Base-by-base conservation (phyloP, 2,113 vertebrate species). In the Sturnira hondurensis region DNA sequence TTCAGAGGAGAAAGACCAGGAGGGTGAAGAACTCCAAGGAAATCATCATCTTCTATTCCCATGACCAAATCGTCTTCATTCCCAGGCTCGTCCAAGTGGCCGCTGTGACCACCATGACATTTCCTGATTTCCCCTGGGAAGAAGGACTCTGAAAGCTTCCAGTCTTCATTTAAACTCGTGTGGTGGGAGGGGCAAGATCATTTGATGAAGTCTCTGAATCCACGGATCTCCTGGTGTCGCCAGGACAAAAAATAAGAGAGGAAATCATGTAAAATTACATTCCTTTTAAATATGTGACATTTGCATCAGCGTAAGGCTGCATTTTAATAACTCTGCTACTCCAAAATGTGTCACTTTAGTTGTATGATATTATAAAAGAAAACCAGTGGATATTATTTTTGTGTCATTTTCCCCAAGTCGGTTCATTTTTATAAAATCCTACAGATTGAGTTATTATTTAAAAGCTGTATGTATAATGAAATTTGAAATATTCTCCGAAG, bases 221-320 rank as follows among this genome's bases (percentile, higher is more conserved):
- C 81, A 36, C 0, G 0, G 31, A 20, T 95, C 91, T 93, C 95
- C 81, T 50, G 14, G 3, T 63, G 74, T 76, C 77, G 56, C 86
- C 80, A 73, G 52, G 83, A 78, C 81, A 89, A 95, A 96, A 95
- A 88, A 73, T 47, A 94, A 43, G 54, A 97, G 36, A 67, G 36
- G 45, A 94, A 98, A 98, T 95, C 95, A 97, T 97, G 85, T 96
- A 96, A 97, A 97, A 98, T 98, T 93, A 93, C 86, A 86, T 96
- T 95, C 31, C 86, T 97, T 97, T 97, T 94, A 94, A 54, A 41
- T 94, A 31, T 82, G 97, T 97, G 88, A 83, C 90, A 80, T 94
- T 97, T 81, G 73, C 56, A 38, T 43, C 70, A 52, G 95, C 38
- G 13, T 22, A 54, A 67, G 52, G 36, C 86, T 97, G 94, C 28